Evolutionary conservation across 2,113 vertebrate species (phyloP).

Genomic region (Carassius gibelio): DNA sequence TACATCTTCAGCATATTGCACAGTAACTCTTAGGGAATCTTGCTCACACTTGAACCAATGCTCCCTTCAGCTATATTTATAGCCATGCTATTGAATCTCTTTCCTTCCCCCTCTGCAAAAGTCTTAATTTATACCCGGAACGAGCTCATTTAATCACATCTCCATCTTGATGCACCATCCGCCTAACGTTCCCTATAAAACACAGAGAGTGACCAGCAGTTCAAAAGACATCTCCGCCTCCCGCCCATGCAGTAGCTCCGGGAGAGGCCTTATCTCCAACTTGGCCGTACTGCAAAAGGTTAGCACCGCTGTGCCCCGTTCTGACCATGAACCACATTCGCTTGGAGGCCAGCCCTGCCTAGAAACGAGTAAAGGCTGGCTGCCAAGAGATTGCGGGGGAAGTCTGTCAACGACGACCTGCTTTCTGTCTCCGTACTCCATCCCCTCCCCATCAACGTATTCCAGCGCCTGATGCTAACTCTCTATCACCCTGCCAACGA

Average conservation of each 20-base stretch:
- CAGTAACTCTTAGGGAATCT: neutral
- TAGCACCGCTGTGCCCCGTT: conserved; percentile 60
- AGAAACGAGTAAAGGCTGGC: conserved; percentile 64
- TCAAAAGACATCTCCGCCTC: conserved; percentile 65
- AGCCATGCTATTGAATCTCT: neutral
- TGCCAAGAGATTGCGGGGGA: conserved; percentile 71
- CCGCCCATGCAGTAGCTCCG: conserved; percentile 61
- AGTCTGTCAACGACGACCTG: conserved; percentile 65
- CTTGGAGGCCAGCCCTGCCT: conserved; percentile 59
- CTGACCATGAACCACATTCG: conserved; percentile 67
- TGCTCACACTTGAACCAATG: neutral
- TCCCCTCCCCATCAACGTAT: neutral
- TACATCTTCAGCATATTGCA: conserved; percentile 5
- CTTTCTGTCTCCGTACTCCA: conserved; percentile 33
- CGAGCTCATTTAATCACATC: conserved; percentile 59
- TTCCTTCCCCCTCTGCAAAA: conserved; percentile 40
- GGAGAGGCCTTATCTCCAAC: conserved; percentile 69
- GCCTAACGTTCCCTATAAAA: conserved; percentile 59
- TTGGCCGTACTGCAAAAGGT: conserved; percentile 66
- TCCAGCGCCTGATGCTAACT: conserved; percentile 42
- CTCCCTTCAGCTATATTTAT: conserved; percentile 33
- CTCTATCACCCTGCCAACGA: conserved; percentile 49
- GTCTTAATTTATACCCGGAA: conserved; percentile 52
- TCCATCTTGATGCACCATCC: conserved; percentile 51
- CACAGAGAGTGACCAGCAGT: conserved; percentile 66